Base-by-base conservation (phyloP, 1,140 invertebrate genomes). In the Euschistus heros region DNA sequence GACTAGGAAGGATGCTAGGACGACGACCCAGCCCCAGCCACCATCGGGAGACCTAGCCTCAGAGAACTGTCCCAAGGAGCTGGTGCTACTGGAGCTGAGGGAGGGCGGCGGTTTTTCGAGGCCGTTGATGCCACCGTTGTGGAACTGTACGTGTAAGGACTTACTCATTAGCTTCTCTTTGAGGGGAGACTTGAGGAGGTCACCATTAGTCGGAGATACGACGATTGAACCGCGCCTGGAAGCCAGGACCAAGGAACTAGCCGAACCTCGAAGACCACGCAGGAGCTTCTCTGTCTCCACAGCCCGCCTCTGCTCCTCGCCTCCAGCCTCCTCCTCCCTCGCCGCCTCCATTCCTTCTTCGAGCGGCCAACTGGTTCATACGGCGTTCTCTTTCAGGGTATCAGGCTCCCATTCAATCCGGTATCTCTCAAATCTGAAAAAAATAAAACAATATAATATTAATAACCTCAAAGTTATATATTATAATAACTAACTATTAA, bases 1-100 rank as follows among this genome's bases (percentile, higher is more conserved):
- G 60, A 92, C 87, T 76, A 94, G 81, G 71, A 96, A 94, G 0
- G 91, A 87, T 74, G 90, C 80, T 74, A 86, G 88, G 62, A 94
- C 78, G 72, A 93, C 81, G 64, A 94, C 84, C 86, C 86, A 68
- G 2, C 67, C 67, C 67, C 67, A 68, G 44, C 86, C 86, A 20
- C 87, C 87, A 71, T 89, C 86, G 0, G 86, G 86, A 0, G 86
- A 82, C 47, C 82, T 18, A 17, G 82, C 80, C 71, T 87, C 85
- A 0, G 83, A 78, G 44, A 76, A 50, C 3, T 42, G 57, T 27
- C 33, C 63, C 15, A 67, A 18, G 13, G 66, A 64, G 24, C 24
- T 46, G 22, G 61, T 60, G 17, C 55, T 44, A 13, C 63, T 62
- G 10, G 66, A 67, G 15, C 63, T 61, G 18, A 54, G 30, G 22